These are phyloP conservation scores for Cataglyphis rosenhaueri DNA, from an alignment of 2,888 invertebrate genomes.

Conservation along the genomic window DNA sequence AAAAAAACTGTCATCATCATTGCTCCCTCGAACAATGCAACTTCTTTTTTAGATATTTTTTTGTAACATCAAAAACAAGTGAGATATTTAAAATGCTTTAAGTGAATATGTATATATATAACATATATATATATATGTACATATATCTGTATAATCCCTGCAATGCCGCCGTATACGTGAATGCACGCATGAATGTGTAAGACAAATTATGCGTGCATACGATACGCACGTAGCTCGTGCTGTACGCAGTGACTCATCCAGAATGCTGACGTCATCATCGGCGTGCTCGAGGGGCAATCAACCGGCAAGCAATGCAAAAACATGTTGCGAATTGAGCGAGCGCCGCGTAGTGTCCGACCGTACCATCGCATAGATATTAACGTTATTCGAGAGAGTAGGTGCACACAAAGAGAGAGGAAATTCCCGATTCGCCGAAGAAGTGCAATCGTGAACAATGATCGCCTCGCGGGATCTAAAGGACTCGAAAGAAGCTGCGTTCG, in stretches of 20 bases:
- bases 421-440: not conserved
- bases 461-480: conserved; percentile 7
- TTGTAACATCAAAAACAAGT: too few species aligned
- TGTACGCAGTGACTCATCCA: conserved; percentile 69
- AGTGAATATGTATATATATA: too few species aligned
- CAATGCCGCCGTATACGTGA: not conserved
- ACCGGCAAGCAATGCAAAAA: conserved; percentile 74
- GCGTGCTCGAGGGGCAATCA: conserved; percentile 74
- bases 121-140: not conserved
- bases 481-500: conserved; percentile 2
- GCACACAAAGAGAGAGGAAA: conserved; percentile 18
- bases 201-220: conserved; percentile 56
- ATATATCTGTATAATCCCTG: not conserved
- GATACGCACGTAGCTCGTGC: conserved; percentile 48
- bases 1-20: too few species aligned
- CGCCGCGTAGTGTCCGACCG: conserved; percentile 57
- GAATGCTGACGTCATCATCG: conserved; percentile 71
- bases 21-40: too few species aligned
- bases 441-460: not conserved
- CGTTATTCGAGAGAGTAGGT: conserved; percentile 9
- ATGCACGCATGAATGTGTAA: conserved; percentile 18
- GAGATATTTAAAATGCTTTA: too few species aligned
- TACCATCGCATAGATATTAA: conserved; percentile 59
- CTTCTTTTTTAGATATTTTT: not conserved
- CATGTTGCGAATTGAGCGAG: conserved; percentile 64